phyloP scores from a whole-genome alignment of 1,140 invertebrate genomes.

The Choristoneura fumiferana region DNA sequence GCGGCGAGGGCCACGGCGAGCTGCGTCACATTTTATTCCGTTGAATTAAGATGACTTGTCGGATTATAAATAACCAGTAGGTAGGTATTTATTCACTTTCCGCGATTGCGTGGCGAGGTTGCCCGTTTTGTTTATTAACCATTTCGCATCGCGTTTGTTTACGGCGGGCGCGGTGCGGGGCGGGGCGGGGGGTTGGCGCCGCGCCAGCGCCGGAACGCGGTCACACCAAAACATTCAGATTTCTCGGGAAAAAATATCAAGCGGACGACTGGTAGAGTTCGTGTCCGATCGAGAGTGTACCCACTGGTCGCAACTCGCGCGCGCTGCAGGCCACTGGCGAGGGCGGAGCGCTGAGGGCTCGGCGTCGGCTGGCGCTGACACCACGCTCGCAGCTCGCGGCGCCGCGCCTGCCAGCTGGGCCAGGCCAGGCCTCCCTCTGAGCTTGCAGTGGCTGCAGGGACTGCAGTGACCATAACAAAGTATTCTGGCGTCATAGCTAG shows the following conservation, averaged over 20 bases:
- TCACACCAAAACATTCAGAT: constrained; percentile 62
- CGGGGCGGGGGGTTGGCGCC: constrained; percentile 40
- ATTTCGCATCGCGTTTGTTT: constrained; percentile 19
- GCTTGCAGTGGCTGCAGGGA: not conserved
- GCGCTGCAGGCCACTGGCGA: too few relatives aligned
- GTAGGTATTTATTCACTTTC: constrained; percentile 13
- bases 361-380: not conserved
- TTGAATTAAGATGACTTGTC: constrained; percentile 14
- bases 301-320: not conserved
- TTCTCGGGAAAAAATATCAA: constrained; percentile 59
- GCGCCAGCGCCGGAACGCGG: constrained; percentile 53
- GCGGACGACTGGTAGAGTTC: constrained; percentile 23
- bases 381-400: not conserved
- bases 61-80: constrained; percentile 6
- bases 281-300: constrained; percentile 8
- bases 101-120: constrained; percentile 10
- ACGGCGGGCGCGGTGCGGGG: constrained; percentile 26
- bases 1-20: not conserved
- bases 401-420: not conserved
- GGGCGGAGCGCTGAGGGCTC: too few relatives aligned
- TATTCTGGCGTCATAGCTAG: too few relatives aligned
- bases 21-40: not conserved
- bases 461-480: not conserved
- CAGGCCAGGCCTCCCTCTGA: not conserved
- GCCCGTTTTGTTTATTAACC: constrained; percentile 12